These are phyloP conservation scores for Elysia crispata DNA, from an alignment of 2,888 invertebrate genomes.

Conservation along the genomic window DNA sequence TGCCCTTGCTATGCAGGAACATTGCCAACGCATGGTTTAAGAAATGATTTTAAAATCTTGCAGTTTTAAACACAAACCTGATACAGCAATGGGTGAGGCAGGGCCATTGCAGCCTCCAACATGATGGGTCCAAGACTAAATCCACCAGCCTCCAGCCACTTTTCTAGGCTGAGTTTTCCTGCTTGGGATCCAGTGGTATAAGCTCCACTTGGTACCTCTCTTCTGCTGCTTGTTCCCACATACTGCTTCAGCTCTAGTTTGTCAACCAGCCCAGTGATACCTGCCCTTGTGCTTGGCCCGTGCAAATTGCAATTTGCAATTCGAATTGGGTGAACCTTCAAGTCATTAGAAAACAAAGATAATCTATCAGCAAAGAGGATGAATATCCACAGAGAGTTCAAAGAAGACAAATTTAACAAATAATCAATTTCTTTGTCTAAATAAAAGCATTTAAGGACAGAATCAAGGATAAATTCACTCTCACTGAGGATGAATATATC, in stretches of 20 bases:
- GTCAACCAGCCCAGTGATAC: slow-evolving; percentile 90
- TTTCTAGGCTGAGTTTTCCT: slow-evolving; percentile 47
- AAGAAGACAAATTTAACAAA: too few relatives aligned
- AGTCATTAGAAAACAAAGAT: neutral
- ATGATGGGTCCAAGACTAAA: slow-evolving; percentile 92
- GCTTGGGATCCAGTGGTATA: slow-evolving; percentile 74
- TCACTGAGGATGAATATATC: too few relatives aligned
- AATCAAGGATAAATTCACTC: too few relatives aligned
- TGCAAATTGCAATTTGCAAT: slow-evolving; percentile 96
- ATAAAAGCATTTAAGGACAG: too few relatives aligned
- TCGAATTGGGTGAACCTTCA: slow-evolving; percentile 88
- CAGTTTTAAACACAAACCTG: slow-evolving; percentile 28
- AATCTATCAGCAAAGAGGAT: too few relatives aligned
- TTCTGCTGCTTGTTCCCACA: slow-evolving; percentile 73
- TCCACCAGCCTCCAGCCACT: slow-evolving; percentile 94
- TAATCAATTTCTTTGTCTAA: too few relatives aligned
- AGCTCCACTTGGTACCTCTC: slow-evolving; percentile 63
- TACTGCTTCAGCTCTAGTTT: slow-evolving; percentile 85
- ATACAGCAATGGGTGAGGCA: slow-evolving; percentile 71
- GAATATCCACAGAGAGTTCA: too few relatives aligned
- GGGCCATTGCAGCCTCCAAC: slow-evolving; percentile 90
- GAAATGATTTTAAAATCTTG: too few relatives aligned
- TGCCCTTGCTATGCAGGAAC: too few relatives aligned
- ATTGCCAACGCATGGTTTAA: too few relatives aligned
- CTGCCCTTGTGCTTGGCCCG: slow-evolving; percentile 92